These are phyloP conservation scores for Isotomurus palustris DNA, from an alignment of 2,888 invertebrate species.

Conservation along the genomic window DNA sequence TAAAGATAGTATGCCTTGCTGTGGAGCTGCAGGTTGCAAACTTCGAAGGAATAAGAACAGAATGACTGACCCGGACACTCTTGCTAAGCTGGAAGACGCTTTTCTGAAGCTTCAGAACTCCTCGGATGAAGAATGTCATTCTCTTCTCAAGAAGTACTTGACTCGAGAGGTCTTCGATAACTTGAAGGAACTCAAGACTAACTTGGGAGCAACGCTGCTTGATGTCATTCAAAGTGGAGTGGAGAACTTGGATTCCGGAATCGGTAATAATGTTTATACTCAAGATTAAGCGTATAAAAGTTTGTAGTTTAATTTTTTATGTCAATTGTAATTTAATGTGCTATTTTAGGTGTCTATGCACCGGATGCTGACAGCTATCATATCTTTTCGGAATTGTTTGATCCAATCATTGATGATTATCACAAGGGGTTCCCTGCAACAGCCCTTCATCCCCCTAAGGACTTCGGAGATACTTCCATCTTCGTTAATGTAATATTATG, in stretches of 20 bases:
- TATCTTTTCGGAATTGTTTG: conserved; percentile 83
- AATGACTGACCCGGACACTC: not conserved
- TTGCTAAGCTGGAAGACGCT: conserved; percentile 63
- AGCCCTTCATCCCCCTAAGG: conserved; percentile 81
- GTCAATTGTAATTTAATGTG: no score
- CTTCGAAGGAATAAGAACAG: not conserved
- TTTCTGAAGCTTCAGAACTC: conserved; percentile 73
- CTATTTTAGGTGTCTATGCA: conserved; percentile 96
- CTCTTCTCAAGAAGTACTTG: conserved; percentile 91
- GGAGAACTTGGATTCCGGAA: conserved; percentile 93
- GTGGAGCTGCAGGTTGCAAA: conserved; percentile 9
- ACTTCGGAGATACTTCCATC: conserved; percentile 87
- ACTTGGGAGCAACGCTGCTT: conserved; percentile 81
- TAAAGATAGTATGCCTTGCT: conserved; percentile 1
- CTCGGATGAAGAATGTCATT: conserved; percentile 76
- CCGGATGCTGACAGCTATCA: conserved; percentile 95
- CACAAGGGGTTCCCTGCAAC: conserved; percentile 91
- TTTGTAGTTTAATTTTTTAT: no score
- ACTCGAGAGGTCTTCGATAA: conserved; percentile 85
- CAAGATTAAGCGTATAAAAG: no score
- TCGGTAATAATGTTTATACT: no score
- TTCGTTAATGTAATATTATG: conserved; percentile 88
- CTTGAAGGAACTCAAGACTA: conserved; percentile 85
- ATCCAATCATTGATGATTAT: conserved; percentile 97
- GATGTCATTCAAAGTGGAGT: conserved; percentile 94